Percentiles rank a stretch among this genome's conserved stretches.
Conservation (phyloP, 2,888 invertebrate species). For the Trissolcus japonicus region DNA sequence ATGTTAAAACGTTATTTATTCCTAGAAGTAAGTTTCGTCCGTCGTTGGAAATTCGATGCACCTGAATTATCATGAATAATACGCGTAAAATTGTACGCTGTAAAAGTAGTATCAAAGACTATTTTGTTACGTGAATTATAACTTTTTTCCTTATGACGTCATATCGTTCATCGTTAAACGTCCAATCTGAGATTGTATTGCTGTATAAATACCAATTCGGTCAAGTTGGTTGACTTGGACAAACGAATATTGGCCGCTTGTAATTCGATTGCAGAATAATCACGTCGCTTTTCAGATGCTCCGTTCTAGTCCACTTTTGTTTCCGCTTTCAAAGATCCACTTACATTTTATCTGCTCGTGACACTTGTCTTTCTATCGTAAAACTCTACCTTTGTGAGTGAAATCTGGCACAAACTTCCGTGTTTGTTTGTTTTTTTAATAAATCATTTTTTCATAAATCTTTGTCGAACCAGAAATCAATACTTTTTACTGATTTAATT, state of each 20-base stretch:
- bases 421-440: neutral
- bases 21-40: neutral
- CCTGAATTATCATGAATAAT: neutral
- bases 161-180: neutral
- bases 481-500: neutral
- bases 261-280: slow-evolving; percentile 17
- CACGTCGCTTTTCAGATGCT: slow-evolving; percentile 17
- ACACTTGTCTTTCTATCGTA: slow-evolving; percentile 26
- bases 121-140: too few relatives aligned
- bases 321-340: slow-evolving; percentile 32
- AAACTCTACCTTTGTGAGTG: slow-evolving; percentile 14
- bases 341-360: slow-evolving; percentile 30
- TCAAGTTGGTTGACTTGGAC: slow-evolving; percentile 6
- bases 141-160: neutral
- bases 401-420: slow-evolving; percentile 8
- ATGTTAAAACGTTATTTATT: slow-evolving; percentile 25
- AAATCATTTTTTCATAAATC: neutral
- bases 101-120: too few relatives aligned
- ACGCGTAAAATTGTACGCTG: too few relatives aligned
- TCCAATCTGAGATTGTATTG: too few relatives aligned
- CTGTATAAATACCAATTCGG: neutral
- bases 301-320: slow-evolving; percentile 25
- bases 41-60: neutral
- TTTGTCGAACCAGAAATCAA: too few relatives aligned
- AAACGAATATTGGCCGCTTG: slow-evolving; percentile 4